Percentiles rank a stretch among this genome's conserved stretches.
phyloP scores from a whole-genome alignment of 1,140 invertebrate genomes.

The Popillia japonica region DNA sequence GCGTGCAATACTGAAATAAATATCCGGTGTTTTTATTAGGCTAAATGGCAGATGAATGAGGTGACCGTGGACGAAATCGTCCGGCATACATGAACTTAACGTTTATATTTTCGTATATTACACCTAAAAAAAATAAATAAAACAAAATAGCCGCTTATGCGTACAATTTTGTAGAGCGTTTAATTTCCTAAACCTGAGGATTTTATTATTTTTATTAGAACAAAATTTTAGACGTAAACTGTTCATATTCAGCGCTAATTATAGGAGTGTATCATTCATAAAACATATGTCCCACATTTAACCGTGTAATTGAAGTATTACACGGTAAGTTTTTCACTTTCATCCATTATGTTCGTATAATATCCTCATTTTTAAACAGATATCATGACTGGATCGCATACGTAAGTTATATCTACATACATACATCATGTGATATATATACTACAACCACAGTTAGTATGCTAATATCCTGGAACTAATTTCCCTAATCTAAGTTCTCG shows the following conservation, averaged over 20 bases:
- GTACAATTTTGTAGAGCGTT: no score
- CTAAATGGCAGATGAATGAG: constrained; percentile 21
- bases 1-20: constrained; percentile 8
- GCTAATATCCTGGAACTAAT: not conserved
- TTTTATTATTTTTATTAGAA: no score
- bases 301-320: not conserved
- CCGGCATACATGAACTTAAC: not conserved
- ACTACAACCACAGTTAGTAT: not conserved
- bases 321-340: not conserved
- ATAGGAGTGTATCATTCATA: no score
- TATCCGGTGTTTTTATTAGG: not conserved
- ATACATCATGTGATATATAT: not conserved
- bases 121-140: no score
- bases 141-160: not conserved
- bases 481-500: not conserved
- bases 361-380: not conserved
- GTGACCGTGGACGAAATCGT: not conserved
- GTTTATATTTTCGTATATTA: not conserved
- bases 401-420: not conserved
- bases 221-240: no score
- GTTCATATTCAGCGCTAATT: no score
- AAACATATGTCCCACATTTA: no score
- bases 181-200: no score
- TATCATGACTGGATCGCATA: not conserved
- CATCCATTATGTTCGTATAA: not conserved